phyloP scores from a whole-genome alignment of 2,888 invertebrate genomes.

The Charanyca ferruginea region DNA sequence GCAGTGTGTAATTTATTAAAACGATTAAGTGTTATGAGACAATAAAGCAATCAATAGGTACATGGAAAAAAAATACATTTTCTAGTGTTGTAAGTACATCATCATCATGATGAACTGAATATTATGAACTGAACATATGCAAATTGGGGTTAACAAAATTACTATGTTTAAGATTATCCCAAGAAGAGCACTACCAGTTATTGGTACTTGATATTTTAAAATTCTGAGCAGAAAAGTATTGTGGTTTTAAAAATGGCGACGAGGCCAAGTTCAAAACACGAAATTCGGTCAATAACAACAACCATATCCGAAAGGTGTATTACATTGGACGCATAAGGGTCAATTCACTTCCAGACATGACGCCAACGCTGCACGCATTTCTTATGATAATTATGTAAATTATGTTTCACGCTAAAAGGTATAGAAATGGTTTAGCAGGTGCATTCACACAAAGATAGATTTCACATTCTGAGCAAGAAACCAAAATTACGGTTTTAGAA shows the following conservation, averaged over 20 bases:
- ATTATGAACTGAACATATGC: too few species aligned
- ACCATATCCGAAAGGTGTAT: constrained; percentile 32
- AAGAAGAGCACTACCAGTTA: not conserved
- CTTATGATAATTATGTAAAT: too few species aligned
- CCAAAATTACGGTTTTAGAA: too few species aligned
- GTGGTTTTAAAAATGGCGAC: constrained; percentile 30
- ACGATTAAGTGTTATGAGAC: not conserved
- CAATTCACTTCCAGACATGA: constrained; percentile 2
- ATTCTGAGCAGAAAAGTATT: constrained; percentile 39
- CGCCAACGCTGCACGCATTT: not conserved
- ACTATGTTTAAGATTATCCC: constrained; percentile 1
- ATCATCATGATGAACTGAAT: too few species aligned
- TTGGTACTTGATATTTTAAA: constrained; percentile 2
- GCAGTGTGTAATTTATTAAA: not conserved
- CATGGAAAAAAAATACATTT: not conserved
- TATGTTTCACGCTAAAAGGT: too few species aligned
- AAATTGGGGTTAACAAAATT: not conserved
- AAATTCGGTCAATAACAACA: constrained; percentile 73
- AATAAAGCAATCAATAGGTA: not conserved
- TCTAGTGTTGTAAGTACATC: not conserved
- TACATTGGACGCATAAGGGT: constrained; percentile 14
- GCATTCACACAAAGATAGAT: too few species aligned
- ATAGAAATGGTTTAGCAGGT: too few species aligned
- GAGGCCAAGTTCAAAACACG: constrained; percentile 67
- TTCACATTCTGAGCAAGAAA: not conserved